Conservation (phyloP, 1,140 invertebrate species). For the Campoletis sonorensis region DNA sequence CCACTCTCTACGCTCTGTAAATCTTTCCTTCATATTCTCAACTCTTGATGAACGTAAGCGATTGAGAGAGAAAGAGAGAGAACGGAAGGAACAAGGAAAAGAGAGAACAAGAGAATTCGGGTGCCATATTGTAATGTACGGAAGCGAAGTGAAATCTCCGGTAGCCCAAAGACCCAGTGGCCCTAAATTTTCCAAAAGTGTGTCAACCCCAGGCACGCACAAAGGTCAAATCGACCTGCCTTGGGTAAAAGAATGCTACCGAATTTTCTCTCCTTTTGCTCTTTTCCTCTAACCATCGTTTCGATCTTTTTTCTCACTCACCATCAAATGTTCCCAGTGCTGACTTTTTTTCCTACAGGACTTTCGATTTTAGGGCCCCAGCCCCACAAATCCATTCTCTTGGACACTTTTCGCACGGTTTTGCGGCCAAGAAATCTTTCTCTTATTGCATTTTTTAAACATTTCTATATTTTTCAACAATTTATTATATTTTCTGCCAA, state of each 20-base stretch:
- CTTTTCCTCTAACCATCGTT: not conserved
- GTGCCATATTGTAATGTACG: conserved; percentile 17
- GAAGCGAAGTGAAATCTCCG: not conserved
- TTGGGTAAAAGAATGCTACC: not conserved
- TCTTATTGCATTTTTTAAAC: not conserved
- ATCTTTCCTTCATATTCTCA: conserved; percentile 10
- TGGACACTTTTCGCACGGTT: not conserved
- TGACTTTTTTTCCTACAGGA: not conserved
- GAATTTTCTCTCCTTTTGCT: not conserved
- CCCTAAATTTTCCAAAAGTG: conserved; percentile 63
- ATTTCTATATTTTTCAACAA: not conserved
- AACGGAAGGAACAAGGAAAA: not conserved
- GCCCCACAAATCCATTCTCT: not conserved
- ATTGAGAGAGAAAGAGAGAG: not conserved
- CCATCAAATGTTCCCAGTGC: too few relatives aligned
- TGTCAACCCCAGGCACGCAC: conserved; percentile 46
- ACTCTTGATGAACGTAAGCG: conserved; percentile 15
- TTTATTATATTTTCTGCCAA: too few relatives aligned
- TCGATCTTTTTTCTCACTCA: not conserved
- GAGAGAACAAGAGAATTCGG: not conserved
- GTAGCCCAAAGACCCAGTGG: conserved; percentile 58
- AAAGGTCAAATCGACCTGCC: not conserved
- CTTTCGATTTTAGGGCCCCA: conserved; percentile 8
- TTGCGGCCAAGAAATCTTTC: not conserved
- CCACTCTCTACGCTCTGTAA: conserved; percentile 16